These are phyloP conservation scores for Tetanocera ferruginea DNA, from an alignment of 2,888 invertebrate species.

Conservation along the genomic window DNA sequence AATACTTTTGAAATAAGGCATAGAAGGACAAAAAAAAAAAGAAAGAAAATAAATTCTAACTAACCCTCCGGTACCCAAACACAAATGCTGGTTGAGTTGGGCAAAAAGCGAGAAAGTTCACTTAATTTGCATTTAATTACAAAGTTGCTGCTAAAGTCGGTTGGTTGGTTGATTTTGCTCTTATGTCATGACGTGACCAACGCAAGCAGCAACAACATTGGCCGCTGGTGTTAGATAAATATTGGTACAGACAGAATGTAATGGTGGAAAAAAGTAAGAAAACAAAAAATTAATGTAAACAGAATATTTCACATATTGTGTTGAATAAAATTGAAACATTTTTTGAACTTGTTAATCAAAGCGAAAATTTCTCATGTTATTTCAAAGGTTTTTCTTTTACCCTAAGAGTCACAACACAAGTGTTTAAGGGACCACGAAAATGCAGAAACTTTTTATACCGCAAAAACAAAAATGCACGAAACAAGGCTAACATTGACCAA, in stretches of 20 bases:
- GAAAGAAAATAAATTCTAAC: background rate
- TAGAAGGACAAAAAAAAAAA: background rate
- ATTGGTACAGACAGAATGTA: background rate
- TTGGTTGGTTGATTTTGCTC: constrained; percentile 4
- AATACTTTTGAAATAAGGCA: background rate
- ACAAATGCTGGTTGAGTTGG: background rate
- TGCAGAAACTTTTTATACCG: no score
- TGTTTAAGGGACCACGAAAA: no score
- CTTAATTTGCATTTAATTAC: constrained; percentile 35
- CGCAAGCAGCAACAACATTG: background rate
- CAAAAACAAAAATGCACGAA: no score
- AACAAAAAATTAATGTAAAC: background rate
- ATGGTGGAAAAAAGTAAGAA: background rate
- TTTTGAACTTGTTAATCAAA: background rate
- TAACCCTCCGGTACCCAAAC: background rate
- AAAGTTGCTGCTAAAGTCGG: constrained; percentile 32
- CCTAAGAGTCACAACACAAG: no score
- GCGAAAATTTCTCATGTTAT: background rate
- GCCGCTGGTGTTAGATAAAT: background rate
- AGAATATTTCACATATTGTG: background rate
- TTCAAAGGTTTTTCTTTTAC: background rate
- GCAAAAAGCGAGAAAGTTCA: background rate
- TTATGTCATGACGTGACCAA: constrained; percentile 4
- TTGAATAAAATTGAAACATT: background rate
- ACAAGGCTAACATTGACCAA: no score